A percentile compares a stretch with the other conserved stretches of the same genome.
Evolutionary conservation across 2,797 vertebrate species (phyloP).

Genomic region (Chiloscyllium punctatum): DNA sequence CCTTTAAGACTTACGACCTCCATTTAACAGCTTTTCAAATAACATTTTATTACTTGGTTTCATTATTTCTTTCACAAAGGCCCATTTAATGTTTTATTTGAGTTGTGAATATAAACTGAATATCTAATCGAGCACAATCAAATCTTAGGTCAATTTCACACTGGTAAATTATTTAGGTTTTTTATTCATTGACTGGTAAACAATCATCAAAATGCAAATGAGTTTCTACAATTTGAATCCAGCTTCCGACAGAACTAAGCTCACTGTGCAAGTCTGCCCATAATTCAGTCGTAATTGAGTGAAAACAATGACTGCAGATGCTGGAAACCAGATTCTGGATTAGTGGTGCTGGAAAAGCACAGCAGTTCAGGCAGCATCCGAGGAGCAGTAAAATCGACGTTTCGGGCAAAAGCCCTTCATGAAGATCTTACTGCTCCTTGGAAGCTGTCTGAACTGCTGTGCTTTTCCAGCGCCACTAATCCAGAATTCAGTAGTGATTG

Average conservation of each 20-base stretch:
- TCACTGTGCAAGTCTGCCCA: neutral
- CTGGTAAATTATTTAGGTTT: conserved; percentile 20
- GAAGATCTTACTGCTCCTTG: too few species aligned
- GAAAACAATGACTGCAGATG: neutral
- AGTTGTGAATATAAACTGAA: conserved; percentile 3
- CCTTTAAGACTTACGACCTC: neutral
- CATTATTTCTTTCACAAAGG: conserved; percentile 19
- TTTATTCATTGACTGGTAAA: neutral
- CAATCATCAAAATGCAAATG: conserved; percentile 34
- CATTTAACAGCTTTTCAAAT: neutral
- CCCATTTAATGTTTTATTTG: conserved; percentile 8
- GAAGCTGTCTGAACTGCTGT: too few species aligned
- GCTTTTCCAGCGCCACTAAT: too few species aligned
- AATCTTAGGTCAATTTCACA: conserved; percentile 5
- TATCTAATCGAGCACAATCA: neutral
- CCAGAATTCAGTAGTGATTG: neutral
- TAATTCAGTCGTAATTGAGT: neutral
- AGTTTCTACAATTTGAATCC: conserved; percentile 7
- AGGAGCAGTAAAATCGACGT: too few species aligned
- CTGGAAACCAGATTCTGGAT: too few species aligned
- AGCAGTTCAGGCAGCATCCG: too few species aligned
- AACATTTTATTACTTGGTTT: neutral
- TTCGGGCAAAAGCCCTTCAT: too few species aligned
- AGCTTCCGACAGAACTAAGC: neutral
- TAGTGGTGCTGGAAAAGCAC: too few species aligned